Evolutionary conservation across 2,888 invertebrate species (phyloP).

Genomic region (Acanthococcus lagerstroemiae): DNA sequence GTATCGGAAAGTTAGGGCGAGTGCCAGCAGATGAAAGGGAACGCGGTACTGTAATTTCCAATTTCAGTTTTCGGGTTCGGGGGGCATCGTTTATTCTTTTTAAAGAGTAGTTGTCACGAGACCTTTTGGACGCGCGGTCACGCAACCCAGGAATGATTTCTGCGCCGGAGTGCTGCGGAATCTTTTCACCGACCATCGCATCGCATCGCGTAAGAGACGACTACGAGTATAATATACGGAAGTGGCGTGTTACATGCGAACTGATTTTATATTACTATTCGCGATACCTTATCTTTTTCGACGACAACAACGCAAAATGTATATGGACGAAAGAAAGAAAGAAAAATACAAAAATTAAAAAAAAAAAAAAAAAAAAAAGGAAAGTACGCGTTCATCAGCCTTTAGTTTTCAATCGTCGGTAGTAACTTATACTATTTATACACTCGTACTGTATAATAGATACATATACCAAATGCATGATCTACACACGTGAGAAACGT

Average conservation of each 20-base stretch:
- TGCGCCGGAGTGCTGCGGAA: neutral
- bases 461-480: too few relatives aligned
- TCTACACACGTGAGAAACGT: too few relatives aligned
- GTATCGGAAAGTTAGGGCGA: neutral
- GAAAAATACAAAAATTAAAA: neutral
- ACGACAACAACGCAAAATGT: neutral
- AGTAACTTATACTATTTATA: neutral
- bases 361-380: neutral
- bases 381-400: neutral
- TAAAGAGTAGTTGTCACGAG: constrained; percentile 29
- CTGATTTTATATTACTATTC: constrained; percentile 9
- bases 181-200: neutral
- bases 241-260: constrained; percentile 28
- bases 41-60: neutral
- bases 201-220: neutral
- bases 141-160: constrained; percentile 9
- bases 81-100: constrained; percentile 29
- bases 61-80: constrained; percentile 8
- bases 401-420: neutral
- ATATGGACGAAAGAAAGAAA: neutral
- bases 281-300: neutral
- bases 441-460: too few relatives aligned
- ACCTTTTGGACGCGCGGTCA: constrained; percentile 17
- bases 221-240: neutral
- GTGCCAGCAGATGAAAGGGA: neutral